Base-by-base conservation (phyloP, 1,140 invertebrate genomes). In the Brachionus asplanchnoidis region DNA sequence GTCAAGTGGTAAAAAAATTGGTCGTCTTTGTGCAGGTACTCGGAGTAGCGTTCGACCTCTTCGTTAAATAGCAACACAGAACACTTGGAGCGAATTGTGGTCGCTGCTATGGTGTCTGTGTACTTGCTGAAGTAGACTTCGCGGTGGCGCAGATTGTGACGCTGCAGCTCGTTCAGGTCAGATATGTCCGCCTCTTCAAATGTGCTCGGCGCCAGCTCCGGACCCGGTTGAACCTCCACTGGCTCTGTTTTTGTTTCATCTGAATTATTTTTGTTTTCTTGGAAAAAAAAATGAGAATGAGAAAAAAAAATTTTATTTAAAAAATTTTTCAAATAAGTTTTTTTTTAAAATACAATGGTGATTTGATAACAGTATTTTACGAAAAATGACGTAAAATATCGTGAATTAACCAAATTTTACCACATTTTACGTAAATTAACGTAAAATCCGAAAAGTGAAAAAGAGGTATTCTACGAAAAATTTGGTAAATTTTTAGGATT, bases 1-100 rank as follows among this genome's bases (percentile, higher is more conserved):
- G 99, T 97, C 89, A 99, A 92, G 89, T 97, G 98, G 91, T 99
- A 99, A 91, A 98, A 99, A 92, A 99, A 99, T 88, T 95, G 94
- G 91, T 99, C 97, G 0, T 82, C 36, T 66, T 60, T 80, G 28
- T 46, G 20, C 28, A 80, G 26, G 66, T 82, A 83, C 17, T 80
- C 85, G 0, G 66, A 73, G 17, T 40, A 95, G 96, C 87, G 94
- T 91, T 86, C 97, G 92, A 86, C 95, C 95, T 92, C 99, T 92
- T 99, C 97, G 91, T 98, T 99, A 88, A 99, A 93, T 84, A 99
- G 92, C 78, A 97, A 98, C 85, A 99, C 97, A 85, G 94, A 94
- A 92, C 97, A 99, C 92, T 99, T 99, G 88, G 97, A 97, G 87
- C 98, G 93, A 87, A 99, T 99, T 91, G 97, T 95, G 79, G 96